Evolutionary conservation across 2,113 vertebrate genomes (phyloP).

Genomic region (Eurystomus gularis): DNA sequence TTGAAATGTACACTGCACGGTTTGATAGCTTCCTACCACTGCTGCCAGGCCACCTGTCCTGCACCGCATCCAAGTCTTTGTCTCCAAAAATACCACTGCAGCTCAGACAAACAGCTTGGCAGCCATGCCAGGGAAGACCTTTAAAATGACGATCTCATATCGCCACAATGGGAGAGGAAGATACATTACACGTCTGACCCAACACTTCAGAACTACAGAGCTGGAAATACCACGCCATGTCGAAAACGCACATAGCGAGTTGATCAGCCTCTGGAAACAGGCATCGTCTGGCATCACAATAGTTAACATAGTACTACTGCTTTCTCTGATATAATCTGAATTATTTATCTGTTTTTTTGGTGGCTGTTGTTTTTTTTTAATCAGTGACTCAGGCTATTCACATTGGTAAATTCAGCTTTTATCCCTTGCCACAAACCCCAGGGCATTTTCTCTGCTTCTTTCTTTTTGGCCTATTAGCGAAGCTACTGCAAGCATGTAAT

Average conservation of each 20-base stretch:
- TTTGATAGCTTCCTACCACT: slow-evolving; percentile 65
- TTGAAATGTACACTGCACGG: slow-evolving; percentile 34
- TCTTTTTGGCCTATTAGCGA: background rate
- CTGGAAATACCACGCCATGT: background rate
- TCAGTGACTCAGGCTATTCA: background rate
- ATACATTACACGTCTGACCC: background rate
- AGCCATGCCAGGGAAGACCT: slow-evolving; percentile 57
- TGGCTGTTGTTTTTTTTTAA: background rate
- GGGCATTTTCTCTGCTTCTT: background rate
- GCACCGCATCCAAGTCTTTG: background rate
- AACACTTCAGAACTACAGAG: background rate
- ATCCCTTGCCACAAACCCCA: background rate
- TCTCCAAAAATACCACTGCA: slow-evolving; percentile 69
- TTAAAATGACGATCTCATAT: slow-evolving; percentile 9
- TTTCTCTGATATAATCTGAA: background rate
- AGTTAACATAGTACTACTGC: background rate
- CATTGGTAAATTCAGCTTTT: background rate
- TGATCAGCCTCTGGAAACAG: background rate
- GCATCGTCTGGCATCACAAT: background rate
- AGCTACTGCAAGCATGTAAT: background rate
- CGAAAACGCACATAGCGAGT: background rate
- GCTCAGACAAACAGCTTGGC: slow-evolving; percentile 57
- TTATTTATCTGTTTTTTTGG: background rate
- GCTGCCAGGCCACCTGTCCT: slow-evolving; percentile 71
- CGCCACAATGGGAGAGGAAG: slow-evolving; percentile 17